Evolutionary conservation across 2,888 invertebrate species (phyloP).

Genomic region (Dryocosmus kuriphilus): DNA sequence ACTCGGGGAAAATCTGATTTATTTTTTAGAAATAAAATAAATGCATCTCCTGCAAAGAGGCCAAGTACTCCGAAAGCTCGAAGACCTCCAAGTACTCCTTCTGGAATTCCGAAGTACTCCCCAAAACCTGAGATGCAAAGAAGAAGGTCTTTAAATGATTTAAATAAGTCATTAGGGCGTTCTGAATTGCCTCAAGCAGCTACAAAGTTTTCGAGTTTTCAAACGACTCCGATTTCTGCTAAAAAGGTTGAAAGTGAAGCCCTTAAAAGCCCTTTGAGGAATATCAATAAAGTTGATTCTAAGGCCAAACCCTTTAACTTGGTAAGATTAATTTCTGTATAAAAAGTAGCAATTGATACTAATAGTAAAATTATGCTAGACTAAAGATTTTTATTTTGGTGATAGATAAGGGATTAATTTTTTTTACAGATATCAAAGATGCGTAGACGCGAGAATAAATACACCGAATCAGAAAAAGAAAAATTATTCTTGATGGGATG

Average conservation of each 20-base stretch:
- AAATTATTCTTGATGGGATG: conserved; percentile 62
- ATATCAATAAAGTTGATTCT: conserved; percentile 12
- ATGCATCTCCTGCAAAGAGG: conserved; percentile 48
- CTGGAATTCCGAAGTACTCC: conserved; percentile 44
- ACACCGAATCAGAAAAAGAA: conserved; percentile 66
- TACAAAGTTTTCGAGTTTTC: background rate
- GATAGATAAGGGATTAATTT: conserved; percentile 37
- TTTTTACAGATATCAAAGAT: conserved; percentile 44
- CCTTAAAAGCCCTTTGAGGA: conserved; percentile 22
- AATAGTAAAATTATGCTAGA: background rate
- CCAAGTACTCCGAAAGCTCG: conserved; percentile 36
- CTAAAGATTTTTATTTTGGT: background rate
- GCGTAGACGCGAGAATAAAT: conserved; percentile 37
- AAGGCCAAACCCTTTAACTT: background rate
- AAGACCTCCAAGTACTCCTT: conserved; percentile 40
- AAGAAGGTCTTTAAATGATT: conserved; percentile 25
- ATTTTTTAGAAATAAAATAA: conserved; percentile 27
- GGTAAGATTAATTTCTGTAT: conserved; percentile 42
- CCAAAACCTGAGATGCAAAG: conserved; percentile 41
- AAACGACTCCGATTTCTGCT: background rate
- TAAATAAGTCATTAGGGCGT: conserved; percentile 2
- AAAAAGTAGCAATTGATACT: background rate
- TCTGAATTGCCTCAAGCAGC: background rate
- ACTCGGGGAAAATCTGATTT: background rate
- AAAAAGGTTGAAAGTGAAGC: background rate